These are phyloP conservation scores for Dromiciops gliroides DNA, from an alignment of 2,113 vertebrate genomes.

Conservation along the genomic window DNA sequence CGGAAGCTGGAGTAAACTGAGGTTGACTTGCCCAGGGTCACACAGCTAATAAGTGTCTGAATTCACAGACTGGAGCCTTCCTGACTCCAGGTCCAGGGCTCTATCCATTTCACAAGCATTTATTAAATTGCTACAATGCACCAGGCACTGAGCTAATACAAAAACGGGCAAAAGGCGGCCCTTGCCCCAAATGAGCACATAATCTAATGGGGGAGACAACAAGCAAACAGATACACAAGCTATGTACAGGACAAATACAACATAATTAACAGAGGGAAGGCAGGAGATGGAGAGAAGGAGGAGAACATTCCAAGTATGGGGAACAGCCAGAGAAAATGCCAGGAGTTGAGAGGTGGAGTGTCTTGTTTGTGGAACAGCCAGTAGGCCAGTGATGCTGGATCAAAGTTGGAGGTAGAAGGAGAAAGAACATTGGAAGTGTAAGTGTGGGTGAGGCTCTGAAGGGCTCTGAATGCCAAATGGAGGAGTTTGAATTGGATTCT, in stretches of 20 bases:
- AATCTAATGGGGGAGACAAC: background rate
- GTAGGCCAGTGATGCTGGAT: background rate
- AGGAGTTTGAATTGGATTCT: background rate
- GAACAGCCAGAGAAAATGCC: background rate
- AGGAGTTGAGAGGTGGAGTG: background rate
- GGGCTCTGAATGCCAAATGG: background rate
- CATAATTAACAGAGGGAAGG: background rate
- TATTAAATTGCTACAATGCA: background rate
- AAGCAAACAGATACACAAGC: background rate
- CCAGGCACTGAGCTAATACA: background rate
- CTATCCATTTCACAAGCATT: background rate
- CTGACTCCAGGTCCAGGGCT: background rate
- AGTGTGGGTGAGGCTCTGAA: background rate
- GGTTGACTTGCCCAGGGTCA: background rate
- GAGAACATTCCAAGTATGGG: background rate
- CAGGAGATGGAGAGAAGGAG: background rate
- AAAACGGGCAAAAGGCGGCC: background rate
- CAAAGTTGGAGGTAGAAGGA: background rate
- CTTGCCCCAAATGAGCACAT: background rate
- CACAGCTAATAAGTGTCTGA: background rate
- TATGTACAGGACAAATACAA: background rate
- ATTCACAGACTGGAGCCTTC: background rate
- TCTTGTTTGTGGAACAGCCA: background rate
- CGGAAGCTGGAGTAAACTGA: background rate
- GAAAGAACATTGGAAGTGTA: background rate